Percentiles rank a stretch among this genome's conserved stretches.
Conservation (phyloP, 2,797 vertebrate genomes). For the Notolepis coatsorum region DNA sequence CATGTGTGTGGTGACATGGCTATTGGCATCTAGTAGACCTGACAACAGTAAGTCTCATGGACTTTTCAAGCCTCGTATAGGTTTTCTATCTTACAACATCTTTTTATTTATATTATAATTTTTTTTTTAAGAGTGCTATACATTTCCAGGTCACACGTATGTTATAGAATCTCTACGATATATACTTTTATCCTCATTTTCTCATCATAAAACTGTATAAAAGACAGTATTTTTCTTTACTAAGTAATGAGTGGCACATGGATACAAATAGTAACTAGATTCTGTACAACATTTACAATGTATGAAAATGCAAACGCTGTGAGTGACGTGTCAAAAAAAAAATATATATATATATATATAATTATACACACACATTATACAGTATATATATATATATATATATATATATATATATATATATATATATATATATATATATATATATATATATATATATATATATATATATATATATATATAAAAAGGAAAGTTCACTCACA, state of each 20-base stretch:
- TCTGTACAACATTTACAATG: conserved; percentile 82
- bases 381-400: too few species aligned
- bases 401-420: too few species aligned
- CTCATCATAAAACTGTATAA: conserved; percentile 73
- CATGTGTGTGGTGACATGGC: too few species aligned
- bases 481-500: conserved; percentile 32
- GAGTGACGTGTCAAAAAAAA: conserved; percentile 38
- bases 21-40: too few species aligned
- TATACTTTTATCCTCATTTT: conserved; percentile 21
- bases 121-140: conserved; percentile 52
- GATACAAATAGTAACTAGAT: conserved; percentile 78
- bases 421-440: too few species aligned
- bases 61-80: conserved; percentile 7
- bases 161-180: conserved; percentile 60
- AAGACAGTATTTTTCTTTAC: conserved; percentile 46
- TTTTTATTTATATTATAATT: too few species aligned
- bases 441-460: too few species aligned
- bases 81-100: conserved; percentile 15
- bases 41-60: too few species aligned
- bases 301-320: conserved; percentile 50
- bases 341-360: conserved; percentile 38
- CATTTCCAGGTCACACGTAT: conserved; percentile 55
- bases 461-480: too few species aligned
- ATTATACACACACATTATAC: too few species aligned
- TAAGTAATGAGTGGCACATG: conserved; percentile 74